phyloP scores from a whole-genome alignment of 2,888 invertebrate species.

The Cylindroiulus punctatus region DNA sequence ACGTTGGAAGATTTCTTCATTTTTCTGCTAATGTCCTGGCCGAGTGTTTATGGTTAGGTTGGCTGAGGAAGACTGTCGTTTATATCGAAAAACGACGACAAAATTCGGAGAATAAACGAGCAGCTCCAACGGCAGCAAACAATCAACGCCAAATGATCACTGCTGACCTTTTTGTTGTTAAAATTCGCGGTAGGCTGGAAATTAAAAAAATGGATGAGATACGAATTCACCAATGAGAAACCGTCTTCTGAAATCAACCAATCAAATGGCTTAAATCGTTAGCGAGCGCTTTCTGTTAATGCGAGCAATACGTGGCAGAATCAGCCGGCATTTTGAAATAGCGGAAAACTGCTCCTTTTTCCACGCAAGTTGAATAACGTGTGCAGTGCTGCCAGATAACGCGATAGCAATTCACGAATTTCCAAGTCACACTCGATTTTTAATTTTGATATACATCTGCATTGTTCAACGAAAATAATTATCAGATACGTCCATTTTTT shows the following conservation, averaged over 20 bases:
- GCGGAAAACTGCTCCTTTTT: neutral
- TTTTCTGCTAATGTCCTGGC: neutral
- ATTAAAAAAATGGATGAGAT: neutral
- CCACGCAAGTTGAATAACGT: neutral
- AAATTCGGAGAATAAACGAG: neutral
- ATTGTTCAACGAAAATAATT: no score
- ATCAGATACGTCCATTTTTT: no score
- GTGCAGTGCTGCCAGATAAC: neutral
- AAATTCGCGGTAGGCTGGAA: neutral
- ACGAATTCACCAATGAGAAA: conserved; percentile 1
- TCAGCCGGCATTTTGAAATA: neutral
- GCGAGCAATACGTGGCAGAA: neutral
- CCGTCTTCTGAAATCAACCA: neutral
- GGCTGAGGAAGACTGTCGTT: no score
- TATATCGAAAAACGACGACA: neutral
- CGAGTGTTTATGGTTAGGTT: neutral
- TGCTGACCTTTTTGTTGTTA: neutral
- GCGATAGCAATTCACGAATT: neutral
- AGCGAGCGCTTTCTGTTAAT: neutral
- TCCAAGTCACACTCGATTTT: neutral
- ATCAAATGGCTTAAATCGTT: neutral
- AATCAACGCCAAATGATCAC: no score
- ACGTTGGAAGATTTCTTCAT: neutral
- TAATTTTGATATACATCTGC: no score
- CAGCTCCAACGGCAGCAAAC: neutral